These are phyloP conservation scores for Morus bassanus DNA, from an alignment of 2,797 vertebrate species.

Conservation along the genomic window DNA sequence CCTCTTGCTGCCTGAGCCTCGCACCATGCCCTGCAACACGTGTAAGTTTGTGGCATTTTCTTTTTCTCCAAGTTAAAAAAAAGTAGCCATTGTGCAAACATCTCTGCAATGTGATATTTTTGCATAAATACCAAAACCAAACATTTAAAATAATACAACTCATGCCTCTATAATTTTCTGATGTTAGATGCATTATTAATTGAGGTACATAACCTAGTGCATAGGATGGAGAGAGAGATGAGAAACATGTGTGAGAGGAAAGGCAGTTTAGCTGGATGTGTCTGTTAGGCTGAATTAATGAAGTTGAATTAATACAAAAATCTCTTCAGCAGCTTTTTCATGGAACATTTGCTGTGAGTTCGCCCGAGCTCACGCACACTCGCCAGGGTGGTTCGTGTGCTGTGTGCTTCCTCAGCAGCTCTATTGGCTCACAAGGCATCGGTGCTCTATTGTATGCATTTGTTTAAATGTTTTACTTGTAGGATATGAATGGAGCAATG, in stretches of 20 bases:
- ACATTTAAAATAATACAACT: not conserved
- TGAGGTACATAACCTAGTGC: not conserved
- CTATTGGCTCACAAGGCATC: not conserved
- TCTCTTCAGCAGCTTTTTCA: not conserved
- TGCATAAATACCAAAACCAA: not conserved
- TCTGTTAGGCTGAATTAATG: slow-evolving; percentile 8
- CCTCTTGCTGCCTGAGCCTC: not conserved
- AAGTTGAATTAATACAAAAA: not conserved
- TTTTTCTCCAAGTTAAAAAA: not conserved
- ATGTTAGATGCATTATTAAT: not conserved
- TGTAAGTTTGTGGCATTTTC: not conserved
- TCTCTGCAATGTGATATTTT: not conserved
- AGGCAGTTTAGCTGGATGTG: not conserved
- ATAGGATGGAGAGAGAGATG: not conserved
- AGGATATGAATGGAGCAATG: slow-evolving; percentile 17
- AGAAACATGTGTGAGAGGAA: not conserved
- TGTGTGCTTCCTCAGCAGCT: not conserved
- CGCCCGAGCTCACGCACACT: not conserved
- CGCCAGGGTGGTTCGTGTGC: not conserved
- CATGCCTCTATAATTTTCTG: not conserved
- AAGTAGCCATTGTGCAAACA: not conserved
- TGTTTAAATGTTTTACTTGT: not conserved
- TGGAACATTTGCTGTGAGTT: not conserved
- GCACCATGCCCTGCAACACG: fast-evolving
- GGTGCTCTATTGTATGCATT: not conserved